These are phyloP conservation scores for Sus cebifrons DNA, from an alignment of 2,797 vertebrate species.

Conservation along the genomic window DNA sequence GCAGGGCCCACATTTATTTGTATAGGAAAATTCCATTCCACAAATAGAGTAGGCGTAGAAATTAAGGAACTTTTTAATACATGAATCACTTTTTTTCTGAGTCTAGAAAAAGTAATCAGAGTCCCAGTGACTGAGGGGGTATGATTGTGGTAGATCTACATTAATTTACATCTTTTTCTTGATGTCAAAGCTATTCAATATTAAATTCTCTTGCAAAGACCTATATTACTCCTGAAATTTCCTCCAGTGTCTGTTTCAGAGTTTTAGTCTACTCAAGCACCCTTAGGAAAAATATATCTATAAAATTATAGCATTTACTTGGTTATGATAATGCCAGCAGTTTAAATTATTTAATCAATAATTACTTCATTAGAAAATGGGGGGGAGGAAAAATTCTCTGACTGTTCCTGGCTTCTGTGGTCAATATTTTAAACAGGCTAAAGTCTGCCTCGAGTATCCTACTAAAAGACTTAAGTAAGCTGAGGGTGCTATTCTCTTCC, in stretches of 20 bases:
- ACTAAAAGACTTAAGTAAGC: not conserved
- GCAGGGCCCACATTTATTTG: constrained; percentile 73
- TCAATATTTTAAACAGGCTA: not conserved
- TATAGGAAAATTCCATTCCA: constrained; percentile 81
- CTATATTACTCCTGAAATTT: constrained; percentile 12
- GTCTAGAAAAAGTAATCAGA: constrained; percentile 45
- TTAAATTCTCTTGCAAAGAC: constrained; percentile 48
- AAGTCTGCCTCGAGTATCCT: not conserved
- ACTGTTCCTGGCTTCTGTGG: not conserved
- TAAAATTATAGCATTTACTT: not conserved
- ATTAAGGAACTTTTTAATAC: constrained; percentile 57
- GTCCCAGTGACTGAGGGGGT: not conserved
- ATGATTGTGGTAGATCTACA: not conserved
- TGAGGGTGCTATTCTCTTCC: no score
- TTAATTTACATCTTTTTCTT: constrained; percentile 44
- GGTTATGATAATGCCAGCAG: not conserved
- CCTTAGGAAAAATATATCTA: not conserved
- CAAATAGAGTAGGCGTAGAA: constrained; percentile 65
- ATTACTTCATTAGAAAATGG: not conserved
- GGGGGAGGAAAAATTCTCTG: not conserved
- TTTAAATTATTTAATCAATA: not conserved
- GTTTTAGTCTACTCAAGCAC: not conserved
- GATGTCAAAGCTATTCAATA: not conserved
- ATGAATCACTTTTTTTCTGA: not conserved
- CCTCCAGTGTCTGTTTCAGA: not conserved